Evolutionary conservation across 1,140 invertebrate species (phyloP), one percentile per base, ranked within the genome.

Genomic region (Zelostemma sp.): DNA sequence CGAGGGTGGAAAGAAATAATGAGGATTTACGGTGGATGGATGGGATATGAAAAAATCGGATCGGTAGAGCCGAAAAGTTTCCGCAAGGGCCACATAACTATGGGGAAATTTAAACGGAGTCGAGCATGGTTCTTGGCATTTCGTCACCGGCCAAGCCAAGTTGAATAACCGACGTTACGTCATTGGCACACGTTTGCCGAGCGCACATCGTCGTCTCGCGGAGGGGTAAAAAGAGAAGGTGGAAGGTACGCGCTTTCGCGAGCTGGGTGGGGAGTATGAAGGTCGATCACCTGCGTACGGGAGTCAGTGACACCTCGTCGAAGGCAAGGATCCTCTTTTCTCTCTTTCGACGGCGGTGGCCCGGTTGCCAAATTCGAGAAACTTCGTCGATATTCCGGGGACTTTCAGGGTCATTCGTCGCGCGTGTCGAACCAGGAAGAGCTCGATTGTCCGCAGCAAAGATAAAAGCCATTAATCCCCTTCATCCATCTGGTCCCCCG

Each of bases 151-250:
- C 68, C 76, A 62, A 75, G 33, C 77, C 81, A 84, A 80, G 82
- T 85, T 85, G 82, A 85, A 85, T 85, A 85, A 85, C 84, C 83
- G 80, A 69, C 77, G 68, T 85, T 85, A 84, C 83, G 83, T 85
- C 84, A 86, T 72, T 78, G 76, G 74, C 73, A 74, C 77, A 82
- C 78, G 81, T 78, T 75, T 62, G 61, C 64, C 58, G 68, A 66
- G 62, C 64, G 61, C 61, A 43, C 57, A 67, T 67, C 41, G 65
- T 51, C 25, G 25, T 4, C 8, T 50, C 66, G 19, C 57, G 50
- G 65, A 53, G 62, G 59, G 57, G 57, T 51, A 56, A 63, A 54
- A 60, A 45, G 59, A 68, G 63, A 56, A 65, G 68, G 63, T 62
- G 55, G 67, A 66, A 69, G 68, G 68, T 69, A 70, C 64, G 66